A percentile compares a stretch with the other conserved stretches of the same genome.
These are phyloP conservation scores for Lomographa bimaculata DNA, from an alignment of 2,888 invertebrate species.

Conservation along the genomic window DNA sequence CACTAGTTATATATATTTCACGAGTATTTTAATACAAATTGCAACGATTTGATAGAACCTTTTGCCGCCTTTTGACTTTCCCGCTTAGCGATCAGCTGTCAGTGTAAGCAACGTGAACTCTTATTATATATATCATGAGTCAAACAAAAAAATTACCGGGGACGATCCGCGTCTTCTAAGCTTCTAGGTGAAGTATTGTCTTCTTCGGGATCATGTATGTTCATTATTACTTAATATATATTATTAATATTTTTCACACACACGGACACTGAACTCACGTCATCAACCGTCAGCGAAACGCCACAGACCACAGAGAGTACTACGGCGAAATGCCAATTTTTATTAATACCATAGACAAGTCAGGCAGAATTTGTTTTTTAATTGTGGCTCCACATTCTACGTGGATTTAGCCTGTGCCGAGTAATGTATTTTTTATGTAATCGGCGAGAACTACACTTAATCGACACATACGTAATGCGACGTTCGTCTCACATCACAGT, in stretches of 20 bases:
- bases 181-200: constrained; percentile 43
- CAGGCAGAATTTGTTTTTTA: too few relatives aligned
- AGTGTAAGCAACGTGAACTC: constrained; percentile 40
- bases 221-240: constrained; percentile 47
- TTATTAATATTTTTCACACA: constrained; percentile 18
- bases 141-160: constrained; percentile 54
- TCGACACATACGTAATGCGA: too few relatives aligned
- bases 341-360: too few relatives aligned
- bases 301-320: too few relatives aligned
- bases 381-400: too few relatives aligned
- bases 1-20: constrained; percentile 15
- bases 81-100: constrained; percentile 79
- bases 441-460: too few relatives aligned
- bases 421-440: too few relatives aligned
- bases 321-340: too few relatives aligned
- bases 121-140: constrained; percentile 33
- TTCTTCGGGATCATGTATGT: constrained; percentile 49
- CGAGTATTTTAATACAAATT: constrained; percentile 1
- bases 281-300: constrained; percentile 1
- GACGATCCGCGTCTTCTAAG: constrained; percentile 55
- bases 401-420: too few relatives aligned
- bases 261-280: constrained; percentile 28
- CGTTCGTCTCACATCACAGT: too few relatives aligned
- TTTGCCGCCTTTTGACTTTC: constrained; percentile 77
- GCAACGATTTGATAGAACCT: constrained; percentile 3